phyloP scores from a whole-genome alignment of 2,113 vertebrate genomes.

The Paradoxurus hermaphroditus region DNA sequence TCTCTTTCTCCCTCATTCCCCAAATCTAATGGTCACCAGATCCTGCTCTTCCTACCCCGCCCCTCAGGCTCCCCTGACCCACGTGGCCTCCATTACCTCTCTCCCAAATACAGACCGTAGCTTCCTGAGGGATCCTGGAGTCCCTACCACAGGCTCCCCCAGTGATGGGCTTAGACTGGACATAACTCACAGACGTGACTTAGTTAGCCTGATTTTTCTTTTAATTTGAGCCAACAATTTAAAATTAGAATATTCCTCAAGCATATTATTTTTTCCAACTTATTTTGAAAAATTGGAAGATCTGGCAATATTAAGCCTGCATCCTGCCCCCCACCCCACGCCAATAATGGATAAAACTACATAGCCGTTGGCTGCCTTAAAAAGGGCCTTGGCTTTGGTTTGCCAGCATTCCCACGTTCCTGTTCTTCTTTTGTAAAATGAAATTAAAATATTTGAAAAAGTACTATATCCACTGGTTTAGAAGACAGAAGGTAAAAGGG shows the following conservation, averaged over 20 bases:
- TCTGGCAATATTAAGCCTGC: background rate
- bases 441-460: background rate
- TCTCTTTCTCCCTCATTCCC: background rate
- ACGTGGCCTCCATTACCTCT: background rate
- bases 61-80: background rate
- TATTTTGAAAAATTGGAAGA: background rate
- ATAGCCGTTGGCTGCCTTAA: no score
- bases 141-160: background rate
- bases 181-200: background rate
- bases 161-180: background rate
- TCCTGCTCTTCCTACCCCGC: fast-evolving
- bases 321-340: background rate
- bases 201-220: background rate
- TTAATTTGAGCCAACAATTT: background rate
- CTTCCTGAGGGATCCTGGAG: background rate
- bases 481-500: background rate
- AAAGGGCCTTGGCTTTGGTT: background rate
- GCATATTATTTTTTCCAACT: background rate
- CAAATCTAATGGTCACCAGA: background rate
- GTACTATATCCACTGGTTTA: background rate
- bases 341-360: background rate
- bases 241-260: background rate
- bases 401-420: background rate
- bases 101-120: background rate
- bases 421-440: background rate